A percentile compares a stretch with the other conserved stretches of the same genome.
These are phyloP conservation scores for Nycticorax nycticorax DNA, from an alignment of 2,113 vertebrate species.

Conservation along the genomic window DNA sequence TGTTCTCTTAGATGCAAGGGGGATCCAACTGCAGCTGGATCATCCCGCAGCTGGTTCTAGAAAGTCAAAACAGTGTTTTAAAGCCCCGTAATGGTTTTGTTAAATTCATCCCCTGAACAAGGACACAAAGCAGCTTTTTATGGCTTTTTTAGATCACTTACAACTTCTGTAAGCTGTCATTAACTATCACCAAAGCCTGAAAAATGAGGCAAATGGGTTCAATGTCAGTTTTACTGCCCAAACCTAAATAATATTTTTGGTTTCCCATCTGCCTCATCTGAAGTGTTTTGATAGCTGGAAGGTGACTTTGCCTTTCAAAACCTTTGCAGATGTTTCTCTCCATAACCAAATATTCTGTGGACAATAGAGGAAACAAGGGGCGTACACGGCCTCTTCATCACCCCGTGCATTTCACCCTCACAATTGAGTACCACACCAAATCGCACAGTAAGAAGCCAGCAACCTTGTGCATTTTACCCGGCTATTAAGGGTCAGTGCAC, in stretches of 20 bases:
- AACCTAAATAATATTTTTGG: slow-evolving; percentile 52
- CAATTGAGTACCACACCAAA: background rate
- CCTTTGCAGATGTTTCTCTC: background rate
- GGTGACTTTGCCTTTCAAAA: slow-evolving; percentile 58
- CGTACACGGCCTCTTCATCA: background rate
- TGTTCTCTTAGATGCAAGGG: slow-evolving; percentile 45
- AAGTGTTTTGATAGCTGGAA: slow-evolving; percentile 41
- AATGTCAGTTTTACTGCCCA: slow-evolving; percentile 56
- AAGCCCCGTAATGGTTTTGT: slow-evolving; percentile 43
- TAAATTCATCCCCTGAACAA: slow-evolving; percentile 46
- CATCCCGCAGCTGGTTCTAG: slow-evolving; percentile 19
- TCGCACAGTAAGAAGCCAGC: background rate
- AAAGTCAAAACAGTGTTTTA: slow-evolving; percentile 54
- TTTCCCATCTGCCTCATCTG: slow-evolving; percentile 54
- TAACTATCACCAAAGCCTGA: slow-evolving; percentile 55
- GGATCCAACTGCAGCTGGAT: slow-evolving; percentile 3
- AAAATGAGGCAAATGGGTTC: slow-evolving; percentile 50
- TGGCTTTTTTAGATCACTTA: slow-evolving; percentile 52
- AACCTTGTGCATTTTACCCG: background rate
- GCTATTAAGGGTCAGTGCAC: background rate
- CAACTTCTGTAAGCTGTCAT: slow-evolving; percentile 46
- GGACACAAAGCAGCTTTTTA: slow-evolving; percentile 52
- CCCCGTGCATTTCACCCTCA: background rate
- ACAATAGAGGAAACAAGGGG: background rate
- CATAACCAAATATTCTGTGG: background rate